Evolutionary conservation across 2,888 invertebrate species (phyloP), one percentile per base, ranked within the genome.

Genomic region (Gibbula magus): DNA sequence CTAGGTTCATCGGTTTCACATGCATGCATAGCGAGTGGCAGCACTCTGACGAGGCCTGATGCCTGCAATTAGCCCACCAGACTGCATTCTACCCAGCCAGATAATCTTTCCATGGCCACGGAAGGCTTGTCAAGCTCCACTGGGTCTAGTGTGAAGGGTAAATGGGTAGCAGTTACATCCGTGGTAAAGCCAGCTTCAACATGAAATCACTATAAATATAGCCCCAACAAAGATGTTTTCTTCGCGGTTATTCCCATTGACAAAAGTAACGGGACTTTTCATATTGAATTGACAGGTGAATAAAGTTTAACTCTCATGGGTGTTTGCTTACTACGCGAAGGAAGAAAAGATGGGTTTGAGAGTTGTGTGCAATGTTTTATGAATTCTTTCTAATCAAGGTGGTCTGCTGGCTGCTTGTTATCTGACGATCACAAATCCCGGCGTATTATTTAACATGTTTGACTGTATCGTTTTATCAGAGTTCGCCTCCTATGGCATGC

Each of bases 91-190:
- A 61, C 61, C 61, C 29, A 61, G 61, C 29, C 61, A 61, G 61
- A 61, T 61, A 61, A 61, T 61, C 61, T 61, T 61, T 61, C 61
- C 61, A 61, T 61, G 61, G 61, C 61, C 61, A 61, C 61, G 61
- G 61, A 16, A 61, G 45, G 61, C 61, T 29, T 25, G 61, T 29
- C 29, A 29, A 16, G 61, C 61, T 61, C 25, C 61, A 61, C 16
- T 29, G 61, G 29, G 8, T 29, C 25, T 25, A 25, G 29, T 61
- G 61, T 18, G 61, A 61, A 29, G 29, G 29, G 61, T 61, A 61
- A 25, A 25, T 29, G 61, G 61, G 61, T 61, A 61, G 61, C 61
- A 61, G 61, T 61, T 61, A 61, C 61, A 61, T 61, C 61, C 29
- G 29, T 61, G 61, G 29, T 25, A 61, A 61, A 61, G 16, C 61